Percentiles rank a stretch among this genome's conserved stretches.
These are phyloP conservation scores for Rhea pennata DNA, from an alignment of 2,113 vertebrate species.

Conservation along the genomic window DNA sequence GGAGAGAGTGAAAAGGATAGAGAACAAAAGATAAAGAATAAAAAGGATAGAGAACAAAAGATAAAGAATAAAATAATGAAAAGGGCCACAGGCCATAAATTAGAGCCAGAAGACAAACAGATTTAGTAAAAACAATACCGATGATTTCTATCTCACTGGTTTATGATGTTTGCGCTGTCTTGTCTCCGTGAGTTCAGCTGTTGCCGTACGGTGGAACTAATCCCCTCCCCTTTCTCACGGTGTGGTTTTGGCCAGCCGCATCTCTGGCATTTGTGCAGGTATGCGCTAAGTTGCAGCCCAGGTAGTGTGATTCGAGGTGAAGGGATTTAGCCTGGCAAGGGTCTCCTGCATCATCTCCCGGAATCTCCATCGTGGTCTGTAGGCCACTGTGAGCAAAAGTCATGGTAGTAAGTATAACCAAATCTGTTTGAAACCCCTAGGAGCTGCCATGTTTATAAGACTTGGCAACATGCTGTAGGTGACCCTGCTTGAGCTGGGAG, in stretches of 20 bases:
- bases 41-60: not conserved
- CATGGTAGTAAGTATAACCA: not conserved
- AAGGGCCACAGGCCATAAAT: not conserved
- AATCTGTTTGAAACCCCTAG: not conserved
- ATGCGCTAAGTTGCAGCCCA: not conserved
- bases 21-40: not conserved
- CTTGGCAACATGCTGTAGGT: too few relatives aligned
- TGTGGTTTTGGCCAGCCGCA: not conserved
- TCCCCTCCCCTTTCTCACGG: rapidly evolving
- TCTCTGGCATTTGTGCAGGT: not conserved
- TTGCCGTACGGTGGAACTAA: not conserved
- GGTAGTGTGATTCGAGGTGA: not conserved
- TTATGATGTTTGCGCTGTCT: rapidly evolving
- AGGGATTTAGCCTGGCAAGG: not conserved
- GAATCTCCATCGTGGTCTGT: not conserved
- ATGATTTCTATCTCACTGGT: not conserved
- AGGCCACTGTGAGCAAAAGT: not conserved
- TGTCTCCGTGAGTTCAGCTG: rapidly evolving
- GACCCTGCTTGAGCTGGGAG: too few relatives aligned
- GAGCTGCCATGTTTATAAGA: not conserved
- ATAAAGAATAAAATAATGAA: rapidly evolving
- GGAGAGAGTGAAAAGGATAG: not conserved
- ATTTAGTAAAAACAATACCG: not conserved
- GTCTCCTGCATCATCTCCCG: not conserved
- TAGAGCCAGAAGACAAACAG: not conserved